Evolutionary conservation across 2,113 vertebrate genomes (phyloP).

Genomic region (Corydoras maculifer): DNA sequence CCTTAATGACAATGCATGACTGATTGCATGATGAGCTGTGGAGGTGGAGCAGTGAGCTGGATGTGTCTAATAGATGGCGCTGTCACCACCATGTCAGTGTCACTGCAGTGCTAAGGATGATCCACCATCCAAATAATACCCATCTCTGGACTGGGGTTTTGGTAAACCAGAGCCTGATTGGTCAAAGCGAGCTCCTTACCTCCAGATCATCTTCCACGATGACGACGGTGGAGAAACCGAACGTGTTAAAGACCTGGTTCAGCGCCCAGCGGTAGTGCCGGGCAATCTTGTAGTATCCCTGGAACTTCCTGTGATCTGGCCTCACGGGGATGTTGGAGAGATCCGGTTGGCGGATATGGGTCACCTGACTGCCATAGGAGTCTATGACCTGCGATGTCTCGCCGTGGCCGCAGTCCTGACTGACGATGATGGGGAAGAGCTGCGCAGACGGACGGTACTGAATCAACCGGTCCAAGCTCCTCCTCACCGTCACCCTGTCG

Average conservation of each 20-base stretch:
- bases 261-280: constrained; percentile 90
- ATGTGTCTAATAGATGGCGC: too few species aligned
- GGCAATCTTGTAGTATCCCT: constrained; percentile 86
- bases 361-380: constrained; percentile 75
- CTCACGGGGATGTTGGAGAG: constrained; percentile 64
- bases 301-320: constrained; percentile 85
- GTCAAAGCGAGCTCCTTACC: constrained; percentile 44
- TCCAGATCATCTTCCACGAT: constrained; percentile 94
- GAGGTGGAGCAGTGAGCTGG: too few species aligned
- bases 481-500: constrained; percentile 82
- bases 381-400: constrained; percentile 79
- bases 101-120: too few species aligned
- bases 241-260: constrained; percentile 75
- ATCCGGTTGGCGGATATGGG: neutral
- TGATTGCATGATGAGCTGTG: too few species aligned
- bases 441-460: constrained; percentile 76
- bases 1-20: too few species aligned
- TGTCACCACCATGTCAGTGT: too few species aligned
- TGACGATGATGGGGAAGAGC: constrained; percentile 81
- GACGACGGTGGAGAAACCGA: constrained; percentile 75
- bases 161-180: too few species aligned
- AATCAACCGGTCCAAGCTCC: constrained; percentile 82
- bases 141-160: too few species aligned
- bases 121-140: too few species aligned
- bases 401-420: constrained; percentile 87